A percentile compares a stretch with the other conserved stretches of the same genome.
These are phyloP conservation scores for Ligdia adustata DNA, from an alignment of 2,888 invertebrate species.

Conservation along the genomic window DNA sequence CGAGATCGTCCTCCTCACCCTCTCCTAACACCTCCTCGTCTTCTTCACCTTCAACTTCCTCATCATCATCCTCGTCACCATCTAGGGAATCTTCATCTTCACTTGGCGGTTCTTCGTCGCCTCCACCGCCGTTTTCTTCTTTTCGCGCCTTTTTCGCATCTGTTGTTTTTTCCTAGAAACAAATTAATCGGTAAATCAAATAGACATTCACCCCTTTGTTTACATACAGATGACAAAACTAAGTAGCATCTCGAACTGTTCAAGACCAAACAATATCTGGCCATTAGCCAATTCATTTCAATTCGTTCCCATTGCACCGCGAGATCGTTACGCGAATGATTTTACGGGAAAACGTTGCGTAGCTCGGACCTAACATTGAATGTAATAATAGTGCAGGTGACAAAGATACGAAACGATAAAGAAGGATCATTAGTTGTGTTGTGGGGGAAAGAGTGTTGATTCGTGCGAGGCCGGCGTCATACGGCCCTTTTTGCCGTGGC, in stretches of 20 bases:
- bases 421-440: constrained; percentile 70
- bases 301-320: constrained; percentile 43
- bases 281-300: constrained; percentile 59
- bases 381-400: constrained; percentile 73
- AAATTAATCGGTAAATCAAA: constrained; percentile 23
- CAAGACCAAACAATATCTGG: constrained; percentile 64
- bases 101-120: constrained; percentile 83
- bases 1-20: constrained; percentile 87
- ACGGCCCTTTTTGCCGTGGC: constrained; percentile 69
- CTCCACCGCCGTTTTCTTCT: constrained; percentile 90
- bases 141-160: constrained; percentile 92
- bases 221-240: constrained; percentile 41
- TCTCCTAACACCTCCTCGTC: constrained; percentile 86
- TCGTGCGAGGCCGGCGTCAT: constrained; percentile 66
- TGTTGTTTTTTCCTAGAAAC: constrained; percentile 87
- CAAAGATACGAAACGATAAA: constrained; percentile 74
- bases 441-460: constrained; percentile 66
- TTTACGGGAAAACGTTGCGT: constrained; percentile 49
- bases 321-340: constrained; percentile 44
- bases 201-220: constrained; percentile 38
- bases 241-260: constrained; percentile 38
- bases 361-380: constrained; percentile 47
- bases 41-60: constrained; percentile 85
- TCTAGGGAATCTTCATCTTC: constrained; percentile 87
- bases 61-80: constrained; percentile 84